Evolutionary conservation across 2,113 vertebrate species (phyloP).

Genomic region (Zootoca vivipara): DNA sequence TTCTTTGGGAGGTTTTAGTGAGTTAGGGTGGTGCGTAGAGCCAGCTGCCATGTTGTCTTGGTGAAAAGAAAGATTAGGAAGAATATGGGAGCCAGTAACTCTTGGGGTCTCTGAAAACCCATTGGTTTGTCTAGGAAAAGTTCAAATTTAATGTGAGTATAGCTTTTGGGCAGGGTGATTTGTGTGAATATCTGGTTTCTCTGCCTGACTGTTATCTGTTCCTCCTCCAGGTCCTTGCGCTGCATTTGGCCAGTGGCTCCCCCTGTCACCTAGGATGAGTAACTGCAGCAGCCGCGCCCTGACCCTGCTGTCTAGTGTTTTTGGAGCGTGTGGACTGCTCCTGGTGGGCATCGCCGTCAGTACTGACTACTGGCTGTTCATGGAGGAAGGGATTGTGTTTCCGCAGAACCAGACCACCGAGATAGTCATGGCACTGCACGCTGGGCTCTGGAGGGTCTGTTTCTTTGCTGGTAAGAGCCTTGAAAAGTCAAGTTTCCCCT

Average conservation of each 20-base stretch:
- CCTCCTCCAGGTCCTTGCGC: conserved; percentile 64
- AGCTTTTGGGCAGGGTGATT: background rate
- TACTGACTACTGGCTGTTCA: conserved; percentile 94
- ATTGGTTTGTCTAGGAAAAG: background rate
- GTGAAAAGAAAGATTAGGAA: background rate
- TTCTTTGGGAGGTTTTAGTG: background rate
- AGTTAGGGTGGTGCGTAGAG: too few species aligned
- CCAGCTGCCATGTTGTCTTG: background rate
- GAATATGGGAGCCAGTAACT: background rate
- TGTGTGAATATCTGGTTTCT: background rate
- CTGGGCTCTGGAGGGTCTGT: conserved; percentile 93
- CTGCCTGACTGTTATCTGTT: background rate
- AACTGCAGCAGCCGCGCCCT: conserved; percentile 91
- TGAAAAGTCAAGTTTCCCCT: too few species aligned
- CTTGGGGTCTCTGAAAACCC: too few species aligned
- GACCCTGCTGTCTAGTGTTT: conserved; percentile 93
- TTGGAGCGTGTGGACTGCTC: conserved; percentile 89
- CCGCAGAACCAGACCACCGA: conserved; percentile 93
- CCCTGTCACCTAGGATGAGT: conserved; percentile 80
- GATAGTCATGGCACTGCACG: conserved; percentile 93
- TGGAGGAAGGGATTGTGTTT: conserved; percentile 91
- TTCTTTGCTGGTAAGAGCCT: conserved; percentile 86
- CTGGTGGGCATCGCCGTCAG: conserved; percentile 93
- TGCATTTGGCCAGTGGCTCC: conserved; percentile 59
- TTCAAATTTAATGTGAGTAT: background rate